Conservation (phyloP, 1,140 invertebrate genomes). For the Drosophila mayri region DNA sequence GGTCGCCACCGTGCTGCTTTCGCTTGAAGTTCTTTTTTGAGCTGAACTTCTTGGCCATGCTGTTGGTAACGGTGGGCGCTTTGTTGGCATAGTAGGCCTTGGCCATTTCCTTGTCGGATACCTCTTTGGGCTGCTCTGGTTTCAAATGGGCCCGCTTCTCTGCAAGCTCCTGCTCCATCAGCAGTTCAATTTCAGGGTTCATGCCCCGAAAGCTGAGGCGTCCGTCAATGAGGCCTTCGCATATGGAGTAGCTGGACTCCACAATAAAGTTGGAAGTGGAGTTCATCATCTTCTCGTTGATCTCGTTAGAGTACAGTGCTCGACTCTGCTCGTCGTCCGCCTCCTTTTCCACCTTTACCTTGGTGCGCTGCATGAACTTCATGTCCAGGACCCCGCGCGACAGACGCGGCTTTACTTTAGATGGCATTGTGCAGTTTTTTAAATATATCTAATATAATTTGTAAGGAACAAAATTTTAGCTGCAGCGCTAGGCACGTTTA, state of each 20-base stretch:
- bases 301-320: slow-evolving; percentile 87
- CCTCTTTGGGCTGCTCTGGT: slow-evolving; percentile 86
- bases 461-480: not conserved
- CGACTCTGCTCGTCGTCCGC: slow-evolving; percentile 90
- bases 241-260: slow-evolving; percentile 91
- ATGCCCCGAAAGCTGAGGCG: slow-evolving; percentile 94
- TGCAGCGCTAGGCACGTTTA: slow-evolving; percentile 46
- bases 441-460: not conserved
- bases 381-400: slow-evolving; percentile 91
- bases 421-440: slow-evolving; percentile 53
- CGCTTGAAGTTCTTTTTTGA: slow-evolving; percentile 64
- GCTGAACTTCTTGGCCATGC: slow-evolving; percentile 75
- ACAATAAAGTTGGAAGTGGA: slow-evolving; percentile 89
- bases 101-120: slow-evolving; percentile 90
- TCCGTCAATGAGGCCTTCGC: slow-evolving; percentile 91
- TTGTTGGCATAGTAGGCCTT: slow-evolving; percentile 86
- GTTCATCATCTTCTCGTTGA: slow-evolving; percentile 87
- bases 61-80: slow-evolving; percentile 48
- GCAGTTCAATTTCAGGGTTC: slow-evolving; percentile 94
- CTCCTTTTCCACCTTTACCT: slow-evolving; percentile 92
- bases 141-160: slow-evolving; percentile 81
- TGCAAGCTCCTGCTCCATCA: slow-evolving; percentile 87
- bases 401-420: slow-evolving; percentile 85
- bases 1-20: slow-evolving; percentile 24
- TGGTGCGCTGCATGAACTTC: slow-evolving; percentile 96